Evolutionary conservation across 2,113 vertebrate genomes (phyloP).

Genomic region (Raja brachyura): DNA sequence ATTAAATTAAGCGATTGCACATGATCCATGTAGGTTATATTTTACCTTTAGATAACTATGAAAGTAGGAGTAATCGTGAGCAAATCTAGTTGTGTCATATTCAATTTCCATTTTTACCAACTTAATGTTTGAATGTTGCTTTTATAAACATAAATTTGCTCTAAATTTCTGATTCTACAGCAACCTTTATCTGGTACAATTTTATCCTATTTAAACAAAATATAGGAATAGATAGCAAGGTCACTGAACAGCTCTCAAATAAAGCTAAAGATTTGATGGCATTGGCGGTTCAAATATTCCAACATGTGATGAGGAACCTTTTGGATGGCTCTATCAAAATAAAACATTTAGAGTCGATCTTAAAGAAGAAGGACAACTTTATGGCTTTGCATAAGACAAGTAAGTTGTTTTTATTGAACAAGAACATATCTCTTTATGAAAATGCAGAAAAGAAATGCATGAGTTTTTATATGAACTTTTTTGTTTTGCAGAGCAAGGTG

Average conservation of each 20-base stretch:
- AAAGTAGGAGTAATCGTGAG: too few species aligned
- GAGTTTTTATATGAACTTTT: neutral
- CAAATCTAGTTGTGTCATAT: neutral
- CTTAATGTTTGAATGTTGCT: slow-evolving; percentile 28
- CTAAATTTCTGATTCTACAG: neutral
- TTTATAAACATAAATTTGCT: neutral
- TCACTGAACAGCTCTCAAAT: slow-evolving; percentile 55
- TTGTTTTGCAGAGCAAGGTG: neutral
- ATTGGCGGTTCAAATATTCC: slow-evolving; percentile 55
- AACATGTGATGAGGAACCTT: slow-evolving; percentile 44
- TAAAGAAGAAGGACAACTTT: slow-evolving; percentile 49
- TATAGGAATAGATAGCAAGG: slow-evolving; percentile 57
- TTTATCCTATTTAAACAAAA: neutral
- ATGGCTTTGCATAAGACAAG: slow-evolving; percentile 61
- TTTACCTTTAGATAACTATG: too few species aligned
- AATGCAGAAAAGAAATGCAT: neutral
- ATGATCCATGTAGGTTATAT: too few species aligned
- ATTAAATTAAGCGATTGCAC: too few species aligned
- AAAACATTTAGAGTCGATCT: slow-evolving; percentile 59
- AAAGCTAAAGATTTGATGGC: slow-evolving; percentile 59
- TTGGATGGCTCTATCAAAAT: slow-evolving; percentile 52
- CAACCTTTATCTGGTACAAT: neutral
- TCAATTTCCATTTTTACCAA: neutral
- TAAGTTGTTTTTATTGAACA: slow-evolving; percentile 48
- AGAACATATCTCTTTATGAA: neutral